Evolutionary conservation across 2,113 vertebrate species (phyloP).

Genomic region (Heloderma charlesbogerti): DNA sequence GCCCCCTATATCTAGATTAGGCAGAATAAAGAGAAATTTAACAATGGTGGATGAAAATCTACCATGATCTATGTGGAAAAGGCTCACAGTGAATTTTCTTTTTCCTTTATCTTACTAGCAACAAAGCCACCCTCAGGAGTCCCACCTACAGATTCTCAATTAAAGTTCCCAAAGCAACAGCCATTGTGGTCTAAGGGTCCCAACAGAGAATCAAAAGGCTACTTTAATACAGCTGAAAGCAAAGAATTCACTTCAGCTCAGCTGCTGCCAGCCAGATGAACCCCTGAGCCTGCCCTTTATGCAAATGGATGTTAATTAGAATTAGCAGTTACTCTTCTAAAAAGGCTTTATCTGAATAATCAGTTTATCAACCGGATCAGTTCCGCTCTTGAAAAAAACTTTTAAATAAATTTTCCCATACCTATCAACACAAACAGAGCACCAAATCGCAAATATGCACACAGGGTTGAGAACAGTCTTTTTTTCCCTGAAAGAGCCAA

Average conservation of each 20-base stretch:
- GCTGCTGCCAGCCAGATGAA: slow-evolving; percentile 74
- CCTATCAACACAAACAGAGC: not conserved
- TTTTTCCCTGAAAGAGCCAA: not conserved
- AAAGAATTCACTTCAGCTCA: slow-evolving; percentile 76
- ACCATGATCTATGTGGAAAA: not conserved
- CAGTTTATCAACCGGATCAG: slow-evolving; percentile 63
- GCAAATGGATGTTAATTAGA: slow-evolving; percentile 80
- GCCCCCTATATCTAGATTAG: not conserved
- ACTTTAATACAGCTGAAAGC: slow-evolving; percentile 75
- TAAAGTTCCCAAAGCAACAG: slow-evolving; percentile 76
- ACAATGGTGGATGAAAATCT: not conserved
- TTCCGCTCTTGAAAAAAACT: slow-evolving; percentile 49
- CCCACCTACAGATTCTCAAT: slow-evolving; percentile 57
- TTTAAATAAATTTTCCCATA: slow-evolving; percentile 27
- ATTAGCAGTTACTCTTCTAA: slow-evolving; percentile 74
- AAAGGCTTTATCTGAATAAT: slow-evolving; percentile 77
- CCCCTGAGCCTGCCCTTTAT: slow-evolving; percentile 73
- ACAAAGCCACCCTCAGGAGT: slow-evolving; percentile 43
- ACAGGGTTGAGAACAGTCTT: not conserved
- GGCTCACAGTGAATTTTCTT: not conserved
- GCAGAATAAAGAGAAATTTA: not conserved
- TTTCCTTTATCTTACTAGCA: slow-evolving; percentile 29
- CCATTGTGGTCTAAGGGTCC: slow-evolving; percentile 71
- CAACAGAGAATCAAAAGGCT: slow-evolving; percentile 72
- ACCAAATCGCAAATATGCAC: not conserved